phyloP scores from a whole-genome alignment of 2,113 vertebrate genomes.

The Anser cygnoides region DNA sequence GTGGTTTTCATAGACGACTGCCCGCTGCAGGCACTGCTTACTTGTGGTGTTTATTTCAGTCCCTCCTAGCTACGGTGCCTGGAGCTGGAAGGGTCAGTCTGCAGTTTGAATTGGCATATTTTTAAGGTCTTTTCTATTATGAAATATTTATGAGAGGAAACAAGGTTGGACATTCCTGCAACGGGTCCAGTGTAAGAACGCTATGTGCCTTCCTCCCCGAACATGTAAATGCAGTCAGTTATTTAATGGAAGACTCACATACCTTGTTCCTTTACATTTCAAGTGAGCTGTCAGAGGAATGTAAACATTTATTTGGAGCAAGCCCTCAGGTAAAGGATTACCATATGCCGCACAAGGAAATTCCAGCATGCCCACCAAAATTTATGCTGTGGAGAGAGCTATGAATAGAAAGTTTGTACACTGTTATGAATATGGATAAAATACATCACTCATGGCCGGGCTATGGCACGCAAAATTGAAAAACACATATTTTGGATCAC shows the following conservation, averaged over 20 bases:
- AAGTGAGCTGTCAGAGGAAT: slow-evolving; percentile 75
- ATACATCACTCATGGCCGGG: slow-evolving; percentile 76
- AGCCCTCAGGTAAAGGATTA: slow-evolving; percentile 78
- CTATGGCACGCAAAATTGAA: slow-evolving; percentile 68
- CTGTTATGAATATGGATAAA: slow-evolving; percentile 83
- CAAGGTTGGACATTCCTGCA: slow-evolving; percentile 80
- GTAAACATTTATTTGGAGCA: slow-evolving; percentile 78
- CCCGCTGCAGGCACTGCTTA: slow-evolving; percentile 10
- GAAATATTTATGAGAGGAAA: slow-evolving; percentile 84
- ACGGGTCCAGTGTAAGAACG: slow-evolving; percentile 69
- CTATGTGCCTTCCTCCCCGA: slow-evolving; percentile 69
- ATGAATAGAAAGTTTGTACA: slow-evolving; percentile 87
- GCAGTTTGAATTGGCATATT: slow-evolving; percentile 73
- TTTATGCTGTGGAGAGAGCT: slow-evolving; percentile 73
- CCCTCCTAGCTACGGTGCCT: slow-evolving; percentile 44
- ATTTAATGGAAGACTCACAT: slow-evolving; percentile 75
- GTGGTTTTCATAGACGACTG: slow-evolving; percentile 51
- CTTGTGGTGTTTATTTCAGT: slow-evolving; percentile 63
- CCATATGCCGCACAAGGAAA: slow-evolving; percentile 78
- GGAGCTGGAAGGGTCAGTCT: slow-evolving; percentile 67
- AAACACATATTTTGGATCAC: slow-evolving; percentile 81
- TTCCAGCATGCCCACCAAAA: slow-evolving; percentile 75
- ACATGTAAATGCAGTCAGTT: slow-evolving; percentile 75
- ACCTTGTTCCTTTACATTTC: slow-evolving; percentile 82
- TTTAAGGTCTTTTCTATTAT: slow-evolving; percentile 76